Evolutionary conservation across 2,113 vertebrate species (phyloP).

Genomic region (Greenwoodochromis staneri): DNA sequence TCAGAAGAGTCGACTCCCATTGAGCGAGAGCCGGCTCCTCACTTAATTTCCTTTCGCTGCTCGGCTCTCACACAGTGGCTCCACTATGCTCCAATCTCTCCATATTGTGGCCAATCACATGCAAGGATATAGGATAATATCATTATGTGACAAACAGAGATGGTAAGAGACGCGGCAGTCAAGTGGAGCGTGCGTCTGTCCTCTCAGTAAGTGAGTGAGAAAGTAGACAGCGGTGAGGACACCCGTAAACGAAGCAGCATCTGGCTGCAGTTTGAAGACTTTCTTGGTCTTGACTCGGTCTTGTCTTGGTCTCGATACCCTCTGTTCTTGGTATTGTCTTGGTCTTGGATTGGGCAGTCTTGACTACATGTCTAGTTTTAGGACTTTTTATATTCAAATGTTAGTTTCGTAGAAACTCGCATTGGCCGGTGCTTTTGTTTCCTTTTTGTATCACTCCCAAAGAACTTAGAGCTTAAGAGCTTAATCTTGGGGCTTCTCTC

Average conservation of each 20-base stretch:
- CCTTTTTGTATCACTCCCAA: not conserved
- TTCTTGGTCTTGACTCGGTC: not conserved
- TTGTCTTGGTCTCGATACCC: not conserved
- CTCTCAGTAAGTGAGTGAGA: not conserved
- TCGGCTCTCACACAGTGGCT: accelerated
- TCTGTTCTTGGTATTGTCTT: not conserved
- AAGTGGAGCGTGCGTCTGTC: not conserved
- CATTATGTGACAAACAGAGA: not conserved
- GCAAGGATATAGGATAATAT: not conserved
- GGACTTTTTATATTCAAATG: accelerated
- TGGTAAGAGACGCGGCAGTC: accelerated
- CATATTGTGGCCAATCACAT: not conserved
- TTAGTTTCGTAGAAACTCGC: not conserved
- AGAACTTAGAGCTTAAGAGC: not conserved
- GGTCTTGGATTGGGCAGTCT: not conserved
- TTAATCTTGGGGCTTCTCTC: not conserved
- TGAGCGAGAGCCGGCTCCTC: accelerated
- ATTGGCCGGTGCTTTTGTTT: accelerated
- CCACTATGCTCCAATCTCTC: not conserved
- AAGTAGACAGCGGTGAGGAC: not conserved
- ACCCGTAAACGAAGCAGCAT: accelerated
- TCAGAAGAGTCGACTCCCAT: no score
- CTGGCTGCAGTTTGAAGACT: not conserved
- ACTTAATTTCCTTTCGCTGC: no score
- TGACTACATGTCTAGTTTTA: not conserved